A percentile compares a stretch with the other conserved stretches of the same genome.
Conservation (phyloP, 1,140 invertebrate species). For the Drosophila pruinosa region DNA sequence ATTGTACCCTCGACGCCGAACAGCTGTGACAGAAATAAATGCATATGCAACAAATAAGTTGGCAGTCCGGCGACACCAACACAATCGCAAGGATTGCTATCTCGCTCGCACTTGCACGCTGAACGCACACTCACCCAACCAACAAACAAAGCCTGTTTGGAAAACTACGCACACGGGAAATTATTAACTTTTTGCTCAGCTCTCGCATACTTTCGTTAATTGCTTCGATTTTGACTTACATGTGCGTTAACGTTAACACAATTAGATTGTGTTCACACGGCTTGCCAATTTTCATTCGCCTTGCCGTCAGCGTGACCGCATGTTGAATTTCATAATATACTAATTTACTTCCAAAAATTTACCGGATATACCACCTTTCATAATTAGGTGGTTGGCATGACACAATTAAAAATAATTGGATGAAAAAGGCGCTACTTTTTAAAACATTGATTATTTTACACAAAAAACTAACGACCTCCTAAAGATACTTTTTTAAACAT, state of each 20-base stretch:
- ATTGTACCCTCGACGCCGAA: conserved; percentile 11
- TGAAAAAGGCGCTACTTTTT: no score
- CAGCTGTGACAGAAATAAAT: conserved; percentile 27
- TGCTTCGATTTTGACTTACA: conserved; percentile 28
- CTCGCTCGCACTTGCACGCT: conserved; percentile 26
- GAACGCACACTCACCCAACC: conserved; percentile 14
- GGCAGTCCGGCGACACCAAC: conserved; percentile 24
- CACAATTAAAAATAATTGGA: no score
- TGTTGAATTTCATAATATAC: no score
- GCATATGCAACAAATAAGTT: conserved; percentile 7
- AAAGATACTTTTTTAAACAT: no score
- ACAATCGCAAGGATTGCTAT: conserved; percentile 15
- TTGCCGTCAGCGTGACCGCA: no score
- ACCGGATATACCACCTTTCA: no score
- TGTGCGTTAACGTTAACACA: conserved; percentile 44
- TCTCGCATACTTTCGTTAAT: not conserved
- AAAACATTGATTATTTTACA: no score
- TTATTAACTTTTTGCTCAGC: conserved; percentile 10
- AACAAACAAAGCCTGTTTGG: conserved; percentile 42
- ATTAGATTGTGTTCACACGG: conserved; percentile 46
- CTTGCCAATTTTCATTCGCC: conserved; percentile 48
- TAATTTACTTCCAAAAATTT: no score
- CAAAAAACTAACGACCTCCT: no score
- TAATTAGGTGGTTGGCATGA: no score
- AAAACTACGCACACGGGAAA: conserved; percentile 16